Conservation (phyloP, 2,797 vertebrate species). For the Neosilurus mollespiculum region DNA sequence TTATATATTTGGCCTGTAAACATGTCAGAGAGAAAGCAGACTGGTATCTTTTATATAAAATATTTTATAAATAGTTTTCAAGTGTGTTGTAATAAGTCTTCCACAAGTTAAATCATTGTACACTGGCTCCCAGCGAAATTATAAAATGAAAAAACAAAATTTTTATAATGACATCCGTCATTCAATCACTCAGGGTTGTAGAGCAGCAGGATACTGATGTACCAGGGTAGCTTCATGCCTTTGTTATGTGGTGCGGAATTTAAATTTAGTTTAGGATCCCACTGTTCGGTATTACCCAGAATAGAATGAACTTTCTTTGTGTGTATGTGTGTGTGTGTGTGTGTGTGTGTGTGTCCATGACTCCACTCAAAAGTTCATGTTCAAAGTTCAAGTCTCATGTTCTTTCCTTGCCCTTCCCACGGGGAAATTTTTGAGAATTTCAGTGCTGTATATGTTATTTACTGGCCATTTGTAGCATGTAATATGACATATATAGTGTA, state of each 20-base stretch:
- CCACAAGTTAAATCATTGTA: neutral
- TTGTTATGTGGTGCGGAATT: too few relatives aligned
- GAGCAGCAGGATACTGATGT: neutral
- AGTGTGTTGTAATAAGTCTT: neutral
- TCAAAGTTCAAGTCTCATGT: neutral
- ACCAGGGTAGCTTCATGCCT: neutral
- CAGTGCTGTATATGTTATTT: too few relatives aligned
- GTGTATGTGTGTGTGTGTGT: neutral
- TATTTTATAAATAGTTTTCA: neutral
- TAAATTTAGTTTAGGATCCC: neutral
- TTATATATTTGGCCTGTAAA: neutral
- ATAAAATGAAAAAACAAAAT: neutral
- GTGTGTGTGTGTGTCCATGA: too few relatives aligned
- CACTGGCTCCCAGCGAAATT: neutral
- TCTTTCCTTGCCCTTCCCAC: neutral
- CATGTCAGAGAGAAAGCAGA: neutral
- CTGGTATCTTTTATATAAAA: neutral
- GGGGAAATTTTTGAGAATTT: too few relatives aligned
- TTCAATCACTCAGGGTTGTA: neutral
- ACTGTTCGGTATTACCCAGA: neutral
- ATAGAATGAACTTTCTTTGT: neutral
- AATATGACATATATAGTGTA: too few relatives aligned
- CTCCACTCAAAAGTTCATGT: neutral
- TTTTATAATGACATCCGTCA: neutral
- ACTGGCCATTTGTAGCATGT: too few relatives aligned